phyloP scores from a whole-genome alignment of 2,888 invertebrate species.

The Carcina quercana region DNA sequence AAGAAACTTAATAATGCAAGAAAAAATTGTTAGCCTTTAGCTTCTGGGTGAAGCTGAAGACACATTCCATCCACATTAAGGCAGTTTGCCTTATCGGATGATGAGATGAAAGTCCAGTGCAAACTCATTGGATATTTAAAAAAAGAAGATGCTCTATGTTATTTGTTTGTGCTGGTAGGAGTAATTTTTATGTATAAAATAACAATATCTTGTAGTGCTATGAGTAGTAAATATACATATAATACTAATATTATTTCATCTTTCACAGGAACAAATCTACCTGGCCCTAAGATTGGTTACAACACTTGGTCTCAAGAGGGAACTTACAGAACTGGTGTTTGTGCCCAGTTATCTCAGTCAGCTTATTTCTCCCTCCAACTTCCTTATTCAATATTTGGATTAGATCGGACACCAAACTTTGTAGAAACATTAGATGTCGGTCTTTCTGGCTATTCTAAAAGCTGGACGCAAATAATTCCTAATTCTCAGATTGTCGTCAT shows the following conservation, averaged over 20 bases:
- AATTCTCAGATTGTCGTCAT: slow-evolving; percentile 98
- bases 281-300: slow-evolving; percentile 92
- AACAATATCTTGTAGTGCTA: too few relatives aligned
- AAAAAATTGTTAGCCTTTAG: too few relatives aligned
- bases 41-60: too few relatives aligned
- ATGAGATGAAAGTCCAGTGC: too few relatives aligned
- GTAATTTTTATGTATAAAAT: too few relatives aligned
- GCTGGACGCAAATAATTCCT: slow-evolving; percentile 95
- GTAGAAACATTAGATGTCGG: slow-evolving; percentile 92
- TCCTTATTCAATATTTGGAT: slow-evolving; percentile 96
- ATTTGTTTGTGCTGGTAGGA: too few relatives aligned
- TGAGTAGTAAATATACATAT: too few relatives aligned
- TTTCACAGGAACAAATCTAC: slow-evolving; percentile 83
- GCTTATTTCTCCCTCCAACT: slow-evolving; percentile 94
- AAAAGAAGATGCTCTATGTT: too few relatives aligned
- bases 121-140: too few relatives aligned
- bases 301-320: slow-evolving; percentile 93
- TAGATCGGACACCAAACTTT: slow-evolving; percentile 99
- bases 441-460: slow-evolving; percentile 78
- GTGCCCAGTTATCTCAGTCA: slow-evolving; percentile 93
- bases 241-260: not conserved
- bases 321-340: slow-evolving; percentile 83
- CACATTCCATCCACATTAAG: too few relatives aligned
- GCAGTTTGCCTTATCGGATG: too few relatives aligned
- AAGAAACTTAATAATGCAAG: too few relatives aligned